These are phyloP conservation scores for Alca torda DNA, from an alignment of 2,797 vertebrate species.

Conservation along the genomic window DNA sequence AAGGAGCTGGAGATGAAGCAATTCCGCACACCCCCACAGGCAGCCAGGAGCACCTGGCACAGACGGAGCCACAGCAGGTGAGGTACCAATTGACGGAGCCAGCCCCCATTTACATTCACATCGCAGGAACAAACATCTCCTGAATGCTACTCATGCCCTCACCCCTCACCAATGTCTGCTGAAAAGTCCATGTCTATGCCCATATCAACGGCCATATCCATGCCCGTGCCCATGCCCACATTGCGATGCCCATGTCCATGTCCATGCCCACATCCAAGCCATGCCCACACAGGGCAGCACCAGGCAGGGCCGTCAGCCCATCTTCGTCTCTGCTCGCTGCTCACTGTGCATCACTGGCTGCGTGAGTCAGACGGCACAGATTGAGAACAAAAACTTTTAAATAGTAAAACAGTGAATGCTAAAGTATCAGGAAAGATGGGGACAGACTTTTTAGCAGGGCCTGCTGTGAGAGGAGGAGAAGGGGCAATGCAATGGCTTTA, in stretches of 20 bases:
- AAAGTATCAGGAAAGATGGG: background rate
- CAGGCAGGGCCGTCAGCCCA: background rate
- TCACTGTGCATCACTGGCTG: rapidly evolving
- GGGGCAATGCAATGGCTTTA: no score
- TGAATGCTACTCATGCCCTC: background rate
- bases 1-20: background rate
- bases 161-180: background rate
- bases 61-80: background rate
- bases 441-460: no score
- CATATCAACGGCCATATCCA: no score
- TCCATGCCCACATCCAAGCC: no score
- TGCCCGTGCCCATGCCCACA: no score
- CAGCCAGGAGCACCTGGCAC: background rate
- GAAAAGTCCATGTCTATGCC: background rate
- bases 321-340: background rate
- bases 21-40: rapidly evolving
- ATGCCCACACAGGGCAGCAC: background rate
- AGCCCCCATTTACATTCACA: background rate
- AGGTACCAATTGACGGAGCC: background rate
- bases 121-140: rapidly evolving
- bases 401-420: background rate
- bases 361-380: rapidly evolving
- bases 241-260: background rate
- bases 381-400: background rate
- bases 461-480: no score